A percentile compares a stretch with the other conserved stretches of the same genome.
phyloP scores from a whole-genome alignment of 2,888 invertebrate genomes.

The Eubasilissa splendida region DNA sequence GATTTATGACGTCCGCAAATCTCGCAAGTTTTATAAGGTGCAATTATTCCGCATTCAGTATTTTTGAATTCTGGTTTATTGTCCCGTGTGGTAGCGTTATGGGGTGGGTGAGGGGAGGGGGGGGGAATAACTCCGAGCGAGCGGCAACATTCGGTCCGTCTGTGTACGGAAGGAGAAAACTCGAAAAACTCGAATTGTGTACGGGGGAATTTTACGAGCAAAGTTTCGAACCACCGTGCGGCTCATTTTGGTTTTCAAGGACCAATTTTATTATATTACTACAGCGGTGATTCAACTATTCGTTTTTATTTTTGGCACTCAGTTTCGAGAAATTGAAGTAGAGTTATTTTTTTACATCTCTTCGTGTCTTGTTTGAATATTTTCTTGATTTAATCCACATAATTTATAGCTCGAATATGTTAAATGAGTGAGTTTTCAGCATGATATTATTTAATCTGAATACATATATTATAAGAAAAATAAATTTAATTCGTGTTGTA shows the following conservation, averaged over 20 bases:
- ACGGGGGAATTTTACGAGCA: slow-evolving; percentile 46
- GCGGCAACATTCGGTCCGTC: slow-evolving; percentile 40
- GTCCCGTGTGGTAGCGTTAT: slow-evolving; percentile 50
- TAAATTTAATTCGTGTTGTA: too few relatives aligned
- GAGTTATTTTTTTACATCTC: neutral
- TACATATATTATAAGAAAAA: too few relatives aligned
- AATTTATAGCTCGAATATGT: too few relatives aligned
- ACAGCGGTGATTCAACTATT: slow-evolving; percentile 15
- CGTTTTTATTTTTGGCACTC: neutral
- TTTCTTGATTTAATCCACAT: too few relatives aligned
- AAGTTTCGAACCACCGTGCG: slow-evolving; percentile 39
- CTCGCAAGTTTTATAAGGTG: slow-evolving; percentile 31
- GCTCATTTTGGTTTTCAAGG: slow-evolving; percentile 50
- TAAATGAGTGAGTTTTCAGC: too few relatives aligned
- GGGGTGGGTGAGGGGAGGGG: slow-evolving; percentile 12
- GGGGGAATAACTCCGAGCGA: slow-evolving; percentile 41
- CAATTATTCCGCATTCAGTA: slow-evolving; percentile 37
- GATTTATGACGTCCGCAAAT: neutral
- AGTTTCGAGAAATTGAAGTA: neutral
- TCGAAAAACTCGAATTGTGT: slow-evolving; percentile 37
- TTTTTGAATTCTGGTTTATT: slow-evolving; percentile 50
- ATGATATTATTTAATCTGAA: too few relatives aligned
- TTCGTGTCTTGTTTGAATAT: neutral
- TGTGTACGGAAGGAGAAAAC: slow-evolving; percentile 37
- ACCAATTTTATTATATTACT: slow-evolving; percentile 31